Evolutionary conservation across 2,888 invertebrate genomes (phyloP).

Genomic region (Selenia dentaria): DNA sequence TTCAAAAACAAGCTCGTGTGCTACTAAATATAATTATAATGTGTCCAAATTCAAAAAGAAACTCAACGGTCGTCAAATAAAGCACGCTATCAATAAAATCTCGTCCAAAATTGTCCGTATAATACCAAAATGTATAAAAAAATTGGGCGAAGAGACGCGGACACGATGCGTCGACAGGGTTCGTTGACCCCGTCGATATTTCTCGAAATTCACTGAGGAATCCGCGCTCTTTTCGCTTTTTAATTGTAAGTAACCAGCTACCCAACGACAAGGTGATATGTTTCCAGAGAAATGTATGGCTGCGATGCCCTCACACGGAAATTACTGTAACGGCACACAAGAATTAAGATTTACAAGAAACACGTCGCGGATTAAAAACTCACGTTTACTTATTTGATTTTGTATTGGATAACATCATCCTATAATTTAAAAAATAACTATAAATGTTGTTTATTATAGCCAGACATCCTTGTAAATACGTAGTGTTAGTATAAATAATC

Average conservation of each 20-base stretch:
- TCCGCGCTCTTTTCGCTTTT: conserved; percentile 81
- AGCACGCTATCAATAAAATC: conserved; percentile 49
- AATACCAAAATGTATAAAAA: conserved; percentile 66
- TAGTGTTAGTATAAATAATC: too few species aligned
- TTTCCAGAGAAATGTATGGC: conserved; percentile 68
- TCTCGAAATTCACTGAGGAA: conserved; percentile 80
- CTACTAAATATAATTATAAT: too few species aligned
- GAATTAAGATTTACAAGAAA: conserved; percentile 71
- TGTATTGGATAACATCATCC: conserved; percentile 43
- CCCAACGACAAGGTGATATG: conserved; percentile 77
- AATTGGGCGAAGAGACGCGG: conserved; percentile 69
- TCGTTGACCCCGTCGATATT: conserved; percentile 81
- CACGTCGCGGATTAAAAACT: conserved; percentile 55
- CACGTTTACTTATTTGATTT: conserved; percentile 38
- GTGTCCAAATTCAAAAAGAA: conserved; percentile 11
- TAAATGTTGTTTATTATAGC: too few species aligned
- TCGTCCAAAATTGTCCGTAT: conserved; percentile 60
- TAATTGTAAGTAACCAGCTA: conserved; percentile 80
- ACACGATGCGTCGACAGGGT: conserved; percentile 78
- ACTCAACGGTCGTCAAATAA: conserved; percentile 31
- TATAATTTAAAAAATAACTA: not conserved
- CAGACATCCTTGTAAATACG: too few species aligned
- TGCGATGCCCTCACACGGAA: conserved; percentile 60
- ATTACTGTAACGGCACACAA: conserved; percentile 75
- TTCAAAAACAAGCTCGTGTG: too few species aligned